These are phyloP conservation scores for Urocynchramus pylzowi DNA, from an alignment of 2,113 vertebrate species.

Conservation along the genomic window DNA sequence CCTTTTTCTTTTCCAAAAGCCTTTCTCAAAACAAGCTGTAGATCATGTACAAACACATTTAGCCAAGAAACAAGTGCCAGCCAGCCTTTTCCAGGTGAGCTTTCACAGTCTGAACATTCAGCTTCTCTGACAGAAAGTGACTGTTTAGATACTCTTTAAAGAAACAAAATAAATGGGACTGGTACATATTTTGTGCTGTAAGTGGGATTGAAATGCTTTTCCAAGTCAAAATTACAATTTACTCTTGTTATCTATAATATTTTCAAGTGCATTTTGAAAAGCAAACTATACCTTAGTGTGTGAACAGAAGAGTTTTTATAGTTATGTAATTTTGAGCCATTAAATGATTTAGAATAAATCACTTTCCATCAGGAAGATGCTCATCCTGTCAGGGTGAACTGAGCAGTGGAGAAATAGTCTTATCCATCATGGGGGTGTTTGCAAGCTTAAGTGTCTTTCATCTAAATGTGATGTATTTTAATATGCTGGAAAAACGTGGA, in stretches of 20 bases:
- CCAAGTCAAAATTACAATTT: background rate
- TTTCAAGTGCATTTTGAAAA: background rate
- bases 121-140: background rate
- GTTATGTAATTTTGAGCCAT: background rate
- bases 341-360: background rate
- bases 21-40: slow-evolving; percentile 93
- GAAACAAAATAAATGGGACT: background rate
- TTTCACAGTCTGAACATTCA: background rate
- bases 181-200: background rate
- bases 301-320: background rate
- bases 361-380: background rate
- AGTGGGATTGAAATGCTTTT: background rate
- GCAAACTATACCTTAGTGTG: background rate
- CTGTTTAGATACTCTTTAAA: background rate
- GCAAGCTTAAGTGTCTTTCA: background rate
- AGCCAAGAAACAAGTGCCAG: slow-evolving; percentile 89
- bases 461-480: background rate
- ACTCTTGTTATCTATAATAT: background rate
- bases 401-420: background rate
- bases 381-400: background rate
- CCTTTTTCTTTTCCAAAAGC: slow-evolving; percentile 72
- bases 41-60: slow-evolving; percentile 94
- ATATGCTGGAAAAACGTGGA: background rate
- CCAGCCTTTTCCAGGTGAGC: slow-evolving; percentile 93
- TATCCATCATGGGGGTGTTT: background rate